Percentiles rank a stretch among this genome's conserved stretches.
Conservation (phyloP, 2,113 vertebrate genomes). For the Callocephalon fimbriatum region DNA sequence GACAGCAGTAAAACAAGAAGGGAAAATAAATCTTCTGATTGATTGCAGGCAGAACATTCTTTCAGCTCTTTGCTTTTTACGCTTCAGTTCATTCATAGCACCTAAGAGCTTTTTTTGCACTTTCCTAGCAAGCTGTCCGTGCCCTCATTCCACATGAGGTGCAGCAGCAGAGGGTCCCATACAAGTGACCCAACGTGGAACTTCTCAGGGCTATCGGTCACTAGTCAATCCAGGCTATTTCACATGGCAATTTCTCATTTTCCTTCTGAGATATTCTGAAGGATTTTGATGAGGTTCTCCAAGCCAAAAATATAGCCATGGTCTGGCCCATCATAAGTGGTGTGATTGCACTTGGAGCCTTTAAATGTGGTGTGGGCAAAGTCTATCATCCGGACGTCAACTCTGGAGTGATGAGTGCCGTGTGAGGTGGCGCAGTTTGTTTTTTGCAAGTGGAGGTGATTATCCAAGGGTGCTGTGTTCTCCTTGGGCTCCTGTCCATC, state of each 20-base stretch:
- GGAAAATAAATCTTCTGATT: slow-evolving; percentile 27
- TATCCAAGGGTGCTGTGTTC: background rate
- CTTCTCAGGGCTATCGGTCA: background rate
- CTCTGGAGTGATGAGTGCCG: background rate
- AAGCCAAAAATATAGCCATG: slow-evolving; percentile 81
- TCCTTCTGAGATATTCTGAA: slow-evolving; percentile 69
- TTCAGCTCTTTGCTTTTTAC: slow-evolving; percentile 13
- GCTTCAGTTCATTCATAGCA: background rate
- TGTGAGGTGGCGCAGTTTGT: background rate
- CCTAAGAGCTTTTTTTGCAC: background rate
- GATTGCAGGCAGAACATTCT: background rate
- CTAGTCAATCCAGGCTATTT: background rate
- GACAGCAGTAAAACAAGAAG: background rate
- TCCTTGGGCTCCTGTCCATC: slow-evolving; percentile 73
- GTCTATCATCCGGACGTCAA: slow-evolving; percentile 82
- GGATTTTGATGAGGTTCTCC: slow-evolving; percentile 81
- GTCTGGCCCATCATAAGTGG: slow-evolving; percentile 74
- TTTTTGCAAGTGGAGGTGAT: background rate
- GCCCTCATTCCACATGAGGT: background rate
- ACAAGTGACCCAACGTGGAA: background rate
- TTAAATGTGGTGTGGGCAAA: slow-evolving; percentile 82
- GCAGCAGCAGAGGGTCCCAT: background rate
- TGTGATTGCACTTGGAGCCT: slow-evolving; percentile 62
- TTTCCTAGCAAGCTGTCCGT: background rate
- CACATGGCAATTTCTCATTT: slow-evolving; percentile 37